Percentiles rank a stretch among this genome's conserved stretches.
Evolutionary conservation across 2,113 vertebrate species (phyloP).

Genomic region (Talpa occidentalis): DNA sequence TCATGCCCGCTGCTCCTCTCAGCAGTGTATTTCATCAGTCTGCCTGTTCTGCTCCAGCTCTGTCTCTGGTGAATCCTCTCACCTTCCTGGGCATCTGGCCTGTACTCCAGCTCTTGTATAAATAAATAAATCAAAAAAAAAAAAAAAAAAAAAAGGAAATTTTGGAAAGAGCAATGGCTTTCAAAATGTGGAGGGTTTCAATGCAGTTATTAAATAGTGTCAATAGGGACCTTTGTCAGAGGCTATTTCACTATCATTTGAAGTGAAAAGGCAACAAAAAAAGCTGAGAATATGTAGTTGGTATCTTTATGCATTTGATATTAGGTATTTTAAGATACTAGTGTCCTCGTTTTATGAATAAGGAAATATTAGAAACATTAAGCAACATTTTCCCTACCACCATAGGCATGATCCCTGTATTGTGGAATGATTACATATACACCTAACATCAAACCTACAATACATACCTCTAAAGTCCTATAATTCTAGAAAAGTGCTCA

Average conservation of each 20-base stretch:
- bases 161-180: not conserved
- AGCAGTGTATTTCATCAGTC: no score
- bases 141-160: no score
- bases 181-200: not conserved
- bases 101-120: no score
- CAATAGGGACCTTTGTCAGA: not conserved
- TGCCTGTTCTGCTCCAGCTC: no score
- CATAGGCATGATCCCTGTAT: not conserved
- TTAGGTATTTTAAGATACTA: not conserved
- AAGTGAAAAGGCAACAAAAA: not conserved
- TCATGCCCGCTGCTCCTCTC: no score
- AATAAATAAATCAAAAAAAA: no score
- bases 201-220: not conserved
- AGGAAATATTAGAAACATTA: not conserved
- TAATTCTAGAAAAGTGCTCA: not conserved
- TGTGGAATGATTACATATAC: not conserved
- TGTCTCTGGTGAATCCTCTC: no score
- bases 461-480: not conserved
- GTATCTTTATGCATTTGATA: not conserved
- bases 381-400: not conserved
- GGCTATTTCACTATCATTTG: not conserved
- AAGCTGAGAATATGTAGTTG: not conserved
- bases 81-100: no score
- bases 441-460: not conserved
- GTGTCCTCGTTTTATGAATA: not conserved